Evolutionary conservation across 2,888 invertebrate species (phyloP), one percentile per base, ranked within the genome.

Genomic region (Pseudococcus viburni): DNA sequence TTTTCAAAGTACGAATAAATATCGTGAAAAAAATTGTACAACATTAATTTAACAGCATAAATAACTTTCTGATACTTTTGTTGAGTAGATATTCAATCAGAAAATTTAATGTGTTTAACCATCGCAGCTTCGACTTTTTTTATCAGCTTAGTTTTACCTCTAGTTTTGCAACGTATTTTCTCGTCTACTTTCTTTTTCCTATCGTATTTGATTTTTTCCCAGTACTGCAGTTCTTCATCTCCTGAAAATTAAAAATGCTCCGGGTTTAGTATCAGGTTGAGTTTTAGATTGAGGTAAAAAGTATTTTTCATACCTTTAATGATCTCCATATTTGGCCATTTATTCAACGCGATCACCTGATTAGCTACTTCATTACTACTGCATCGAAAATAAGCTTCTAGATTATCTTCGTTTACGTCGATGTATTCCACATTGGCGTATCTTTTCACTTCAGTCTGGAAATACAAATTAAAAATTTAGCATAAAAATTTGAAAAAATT

Each of bases 181-280:
- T 83, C 48, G n/a, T 88, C 88, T 26, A 88, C 33, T 59, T 88
- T 88, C 59, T 88, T 51, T 85, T 89, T 92, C 89, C 94, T 93
- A 91, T 95, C 95, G 15, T 92, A 92, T 90, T 93, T 92, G 64
- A 97, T 95, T 91, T 95, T 96, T 22, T 94, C 92, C 97, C 97
- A 98, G 92, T 98, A 98, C 33, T 92, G 92, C 59, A 93, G 92
- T 91, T 97, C 97, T 89, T 95, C 95, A 1, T 94, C 93, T 12
- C 90, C 90, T 90, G 87, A 68, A 90, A 90, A 39, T 68, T 64
- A n/a, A 77, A 80, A 77, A 22, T 11, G 11, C 15, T 9, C 11
- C 15, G 12, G 5, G 12, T 46, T 46, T 46, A 46, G 12, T 46
- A 1, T 12, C 46, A 6, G 46, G 0, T 46, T 46, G 1, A 46